Evolutionary conservation across 2,888 invertebrate species (phyloP).

Genomic region (Hecatera dysodea): DNA sequence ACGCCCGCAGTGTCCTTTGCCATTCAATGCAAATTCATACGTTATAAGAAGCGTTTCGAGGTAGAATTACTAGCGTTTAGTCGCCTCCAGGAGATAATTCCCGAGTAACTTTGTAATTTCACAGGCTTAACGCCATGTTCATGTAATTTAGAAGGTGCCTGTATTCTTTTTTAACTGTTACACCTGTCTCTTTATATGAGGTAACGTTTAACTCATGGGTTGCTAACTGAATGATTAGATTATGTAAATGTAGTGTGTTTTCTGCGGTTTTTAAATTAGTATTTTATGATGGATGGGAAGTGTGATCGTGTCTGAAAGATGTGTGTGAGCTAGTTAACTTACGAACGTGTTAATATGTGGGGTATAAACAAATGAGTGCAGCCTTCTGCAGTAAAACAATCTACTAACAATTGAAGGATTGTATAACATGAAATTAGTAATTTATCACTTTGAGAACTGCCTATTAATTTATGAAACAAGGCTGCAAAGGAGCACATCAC

Average conservation of each 20-base stretch:
- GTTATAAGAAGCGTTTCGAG: constrained; percentile 87
- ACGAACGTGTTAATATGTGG: constrained; percentile 10
- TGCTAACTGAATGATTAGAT: constrained; percentile 58
- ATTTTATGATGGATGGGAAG: constrained; percentile 48
- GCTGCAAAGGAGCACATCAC: constrained; percentile 49
- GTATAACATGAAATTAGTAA: constrained; percentile 30
- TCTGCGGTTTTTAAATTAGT: constrained; percentile 43
- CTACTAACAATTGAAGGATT: constrained; percentile 9
- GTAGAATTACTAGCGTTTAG: constrained; percentile 90
- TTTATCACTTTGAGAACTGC: constrained; percentile 36
- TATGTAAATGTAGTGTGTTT: constrained; percentile 55
- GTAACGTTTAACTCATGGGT: constrained; percentile 42
- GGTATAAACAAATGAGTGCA: constrained; percentile 14
- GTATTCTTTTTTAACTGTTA: constrained; percentile 53
- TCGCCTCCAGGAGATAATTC: constrained; percentile 89
- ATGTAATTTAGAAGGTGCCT: constrained; percentile 64
- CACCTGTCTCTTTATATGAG: constrained; percentile 61
- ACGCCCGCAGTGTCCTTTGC: constrained; percentile 84
- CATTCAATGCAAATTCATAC: constrained; percentile 90
- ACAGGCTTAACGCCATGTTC: constrained; percentile 75
- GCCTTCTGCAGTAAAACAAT: not conserved
- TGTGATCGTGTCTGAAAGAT: constrained; percentile 30
- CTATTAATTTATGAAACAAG: constrained; percentile 39
- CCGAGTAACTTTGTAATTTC: constrained; percentile 81
- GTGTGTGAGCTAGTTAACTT: constrained; percentile 19